Base-by-base conservation (phyloP, 2,113 vertebrate genomes). In the Copsychus sechellarum region DNA sequence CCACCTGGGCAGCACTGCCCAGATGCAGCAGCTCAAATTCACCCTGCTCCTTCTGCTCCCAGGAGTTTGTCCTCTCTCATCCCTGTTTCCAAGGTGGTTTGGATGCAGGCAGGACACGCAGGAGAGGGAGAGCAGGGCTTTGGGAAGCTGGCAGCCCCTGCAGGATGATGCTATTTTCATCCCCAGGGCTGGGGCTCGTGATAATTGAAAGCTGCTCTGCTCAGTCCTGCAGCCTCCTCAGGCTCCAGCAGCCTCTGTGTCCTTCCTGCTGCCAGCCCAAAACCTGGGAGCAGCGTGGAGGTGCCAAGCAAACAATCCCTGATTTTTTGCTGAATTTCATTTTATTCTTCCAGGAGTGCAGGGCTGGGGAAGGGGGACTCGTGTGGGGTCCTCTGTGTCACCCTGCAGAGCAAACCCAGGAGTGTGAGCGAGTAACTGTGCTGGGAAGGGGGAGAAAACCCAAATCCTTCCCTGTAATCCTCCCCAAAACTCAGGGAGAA, bases 111-210 rank as follows among this genome's bases (percentile, higher is more conserved):
- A 92, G 90, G 66, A 36, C 8, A 3, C 66, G 86, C 81, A 92
- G 90, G 66, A 36, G 57, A 57, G 54, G 21, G 38, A 4, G 65
- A 2, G 5, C 57, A 1, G 0, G 22, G 89, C 38, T 4, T 5
- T 53, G 8, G 61, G 87, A 33, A 73, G 73, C 58, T 47, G 70
- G 45, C 61, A n/a, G 77, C 4, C 13, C 8, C 34, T 28, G 72
- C 73, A 31, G 82, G 88, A 14, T 58, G 64, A 61, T 73, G 86
- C 71, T 78, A 5, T 92, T 93, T 93, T 64, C 90, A 78, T 64
- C 36, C 50, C 78, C 4, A 0, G 31, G 15, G 66, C 73, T 90
- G 81, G 70, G 64, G 81, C 77, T 87, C 1, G 15, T 84, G 94
- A 92, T 73, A 60, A 92, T 23, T 81, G 77, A 69, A 90, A 94